Conservation (phyloP, 2,888 invertebrate species). For the Dryomyza anilis region DNA sequence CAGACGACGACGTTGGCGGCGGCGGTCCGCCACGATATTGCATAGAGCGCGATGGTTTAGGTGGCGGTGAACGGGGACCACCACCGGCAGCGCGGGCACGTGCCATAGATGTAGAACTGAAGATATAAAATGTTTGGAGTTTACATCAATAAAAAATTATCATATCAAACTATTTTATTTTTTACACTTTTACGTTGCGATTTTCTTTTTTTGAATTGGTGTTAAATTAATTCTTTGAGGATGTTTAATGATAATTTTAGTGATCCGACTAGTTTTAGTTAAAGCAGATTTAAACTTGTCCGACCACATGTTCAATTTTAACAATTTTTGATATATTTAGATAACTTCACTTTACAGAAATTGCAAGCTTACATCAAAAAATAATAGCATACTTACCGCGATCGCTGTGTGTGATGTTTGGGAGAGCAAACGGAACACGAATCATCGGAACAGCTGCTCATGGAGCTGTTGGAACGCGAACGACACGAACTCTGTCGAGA, state of each 20-base stretch:
- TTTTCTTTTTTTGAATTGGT: no score
- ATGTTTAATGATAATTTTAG: no score
- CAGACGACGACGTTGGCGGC: no score
- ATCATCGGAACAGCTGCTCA: slow-evolving; percentile 82
- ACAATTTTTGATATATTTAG: no score
- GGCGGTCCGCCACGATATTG: slow-evolving; percentile 50
- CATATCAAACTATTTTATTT: no score
- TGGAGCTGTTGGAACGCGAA: slow-evolving; percentile 76
- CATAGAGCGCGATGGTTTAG: slow-evolving; percentile 49
- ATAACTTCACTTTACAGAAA: background rate
- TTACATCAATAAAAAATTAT: background rate
- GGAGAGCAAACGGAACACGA: slow-evolving; percentile 85
- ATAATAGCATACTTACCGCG: slow-evolving; percentile 48
- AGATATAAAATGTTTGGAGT: no score
- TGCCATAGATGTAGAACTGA: slow-evolving; percentile 67
- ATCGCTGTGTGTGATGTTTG: slow-evolving; percentile 60
- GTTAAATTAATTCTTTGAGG: no score
- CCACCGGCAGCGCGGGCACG: slow-evolving; percentile 44
- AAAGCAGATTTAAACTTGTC: no score
- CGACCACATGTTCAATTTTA: no score
- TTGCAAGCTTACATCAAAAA: background rate
- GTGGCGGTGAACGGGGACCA: slow-evolving; percentile 60
- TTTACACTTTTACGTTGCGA: no score
- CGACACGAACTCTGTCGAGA: slow-evolving; percentile 60
- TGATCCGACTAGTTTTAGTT: no score